Conservation (phyloP, 2,888 invertebrate species). For the Drosophila paranaensis region DNA sequence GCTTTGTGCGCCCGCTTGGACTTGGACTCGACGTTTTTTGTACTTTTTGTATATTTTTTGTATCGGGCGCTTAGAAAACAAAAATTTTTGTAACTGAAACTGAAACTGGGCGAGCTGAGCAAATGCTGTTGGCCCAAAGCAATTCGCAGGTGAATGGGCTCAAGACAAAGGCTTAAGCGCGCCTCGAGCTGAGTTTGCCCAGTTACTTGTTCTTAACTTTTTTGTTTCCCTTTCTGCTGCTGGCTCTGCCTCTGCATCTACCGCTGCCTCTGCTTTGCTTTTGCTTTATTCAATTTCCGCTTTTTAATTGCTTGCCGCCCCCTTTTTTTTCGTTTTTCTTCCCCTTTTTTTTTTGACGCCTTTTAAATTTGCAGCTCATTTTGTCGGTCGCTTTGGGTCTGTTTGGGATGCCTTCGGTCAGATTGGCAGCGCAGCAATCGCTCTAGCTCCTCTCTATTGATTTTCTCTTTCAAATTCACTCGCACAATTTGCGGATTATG, state of each 20-base stretch:
- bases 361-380: conserved; percentile 29
- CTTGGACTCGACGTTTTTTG: conserved; percentile 2
- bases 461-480: conserved; percentile 42
- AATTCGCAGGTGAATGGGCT: conserved; percentile 45
- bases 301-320: conserved; percentile 58
- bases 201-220: conserved; percentile 17
- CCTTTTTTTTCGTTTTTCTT: conserved; percentile 4
- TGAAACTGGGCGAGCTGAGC: conserved; percentile 50
- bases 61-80: conserved; percentile 17
- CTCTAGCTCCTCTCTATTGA: conserved; percentile 32
- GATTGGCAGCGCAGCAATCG: background rate
- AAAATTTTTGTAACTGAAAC: conserved; percentile 66
- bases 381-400: conserved; percentile 13
- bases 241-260: conserved; percentile 1
- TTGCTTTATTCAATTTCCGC: conserved; percentile 54
- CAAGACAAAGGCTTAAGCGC: conserved; percentile 63
- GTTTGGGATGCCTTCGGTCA: conserved; percentile 4
- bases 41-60: background rate
- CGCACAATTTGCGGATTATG: conserved; percentile 31
- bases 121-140: conserved; percentile 27
- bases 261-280: conserved; percentile 1
- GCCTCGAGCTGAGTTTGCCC: conserved; percentile 29
- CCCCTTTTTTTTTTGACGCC: conserved; percentile 29
- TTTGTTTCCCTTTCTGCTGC: background rate
- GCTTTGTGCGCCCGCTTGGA: conserved; percentile 24